Conservation (phyloP, 2,797 vertebrate genomes). For the Oreochromis mossambicus region DNA sequence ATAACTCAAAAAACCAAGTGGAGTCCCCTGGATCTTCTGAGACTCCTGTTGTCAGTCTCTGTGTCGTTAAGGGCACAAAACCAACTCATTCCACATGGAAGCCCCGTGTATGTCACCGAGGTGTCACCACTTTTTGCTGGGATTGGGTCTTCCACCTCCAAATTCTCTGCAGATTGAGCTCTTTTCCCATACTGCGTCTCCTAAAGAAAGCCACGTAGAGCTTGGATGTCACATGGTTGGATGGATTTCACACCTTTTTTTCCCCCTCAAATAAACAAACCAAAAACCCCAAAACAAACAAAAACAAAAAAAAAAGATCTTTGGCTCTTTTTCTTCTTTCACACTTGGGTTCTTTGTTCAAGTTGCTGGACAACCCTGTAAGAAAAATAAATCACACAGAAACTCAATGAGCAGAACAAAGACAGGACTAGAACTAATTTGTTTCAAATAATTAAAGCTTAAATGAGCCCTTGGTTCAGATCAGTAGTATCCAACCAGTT, state of each 20-base stretch:
- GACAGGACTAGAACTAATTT: neutral
- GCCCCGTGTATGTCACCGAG: conserved; percentile 27
- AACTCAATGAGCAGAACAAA: neutral
- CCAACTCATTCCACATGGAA: conserved; percentile 71
- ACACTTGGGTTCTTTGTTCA: neutral
- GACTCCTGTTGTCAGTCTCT: conserved; percentile 37
- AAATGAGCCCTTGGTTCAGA: neutral
- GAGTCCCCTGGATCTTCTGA: conserved; percentile 20
- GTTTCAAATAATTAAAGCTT: neutral
- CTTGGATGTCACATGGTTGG: conserved; percentile 11
- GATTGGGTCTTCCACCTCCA: conserved; percentile 59
- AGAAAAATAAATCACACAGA: neutral
- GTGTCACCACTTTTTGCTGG: conserved; percentile 27
- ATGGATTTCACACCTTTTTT: conserved; percentile 21
- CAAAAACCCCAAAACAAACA: neutral
- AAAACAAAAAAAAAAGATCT: neutral
- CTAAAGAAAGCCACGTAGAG: conserved; percentile 35
- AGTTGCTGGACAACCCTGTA: conserved; percentile 2
- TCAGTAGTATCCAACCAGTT: neutral
- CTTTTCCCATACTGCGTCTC: conserved; percentile 55
- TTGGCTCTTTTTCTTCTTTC: neutral
- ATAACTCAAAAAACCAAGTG: conserved; percentile 8
- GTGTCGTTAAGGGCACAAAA: conserved; percentile 23
- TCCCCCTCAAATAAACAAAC: rapidly evolving
- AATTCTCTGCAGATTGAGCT: conserved; percentile 51